Base-by-base conservation (phyloP, 2,113 vertebrate genomes). In the Trichomycterus rosablanca region DNA sequence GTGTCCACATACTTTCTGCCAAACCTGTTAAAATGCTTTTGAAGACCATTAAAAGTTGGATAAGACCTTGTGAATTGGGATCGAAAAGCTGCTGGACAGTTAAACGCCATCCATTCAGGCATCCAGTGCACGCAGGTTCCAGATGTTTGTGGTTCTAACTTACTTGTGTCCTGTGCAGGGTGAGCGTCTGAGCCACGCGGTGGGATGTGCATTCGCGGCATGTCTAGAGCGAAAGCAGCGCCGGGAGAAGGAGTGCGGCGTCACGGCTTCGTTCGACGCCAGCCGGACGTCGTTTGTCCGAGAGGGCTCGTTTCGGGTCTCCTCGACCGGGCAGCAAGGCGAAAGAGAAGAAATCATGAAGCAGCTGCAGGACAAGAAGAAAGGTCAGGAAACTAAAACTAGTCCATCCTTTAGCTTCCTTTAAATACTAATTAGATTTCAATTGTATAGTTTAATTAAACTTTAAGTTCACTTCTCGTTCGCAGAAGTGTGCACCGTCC, bases 141-240 rank as follows among this genome's bases (percentile, higher is more conserved):
- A 7, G 26, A 30, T 7, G 26, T 30, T 7, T 7, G 26, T 30
- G 26, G 3, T 30, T 30, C 7, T 30, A 30, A 30, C 3, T 30
- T 30, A 30, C 26, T 7, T 14, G 32, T 63, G 1, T 49, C 15
- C 30, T 46, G 55, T 43, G 1, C 74, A 95, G 92, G 93, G 93
- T 0, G 93, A 95, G 77, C 79, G 93, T 7, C 81, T 95, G 81
- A 94, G 92, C 78, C 93, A 95, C 2, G 93, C 93, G 0, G 93
- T 95, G 1, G 93, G 93, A 66, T 95, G 93, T 11, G 93, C 93
- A 10, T 95, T 95, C 1, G 93, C 93, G 0, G 93, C 93, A 51
- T 95, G 93, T 67, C 83, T 95, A 76, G 93, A 94, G 74, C 84
- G 92, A 46, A 95, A 95, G 60, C 93, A 94, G 83, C 86, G 88